A percentile compares a stretch with the other conserved stretches of the same genome.
Evolutionary conservation across 2,888 invertebrate genomes (phyloP).

Genomic region (Synanthedon andrenaeformis): DNA sequence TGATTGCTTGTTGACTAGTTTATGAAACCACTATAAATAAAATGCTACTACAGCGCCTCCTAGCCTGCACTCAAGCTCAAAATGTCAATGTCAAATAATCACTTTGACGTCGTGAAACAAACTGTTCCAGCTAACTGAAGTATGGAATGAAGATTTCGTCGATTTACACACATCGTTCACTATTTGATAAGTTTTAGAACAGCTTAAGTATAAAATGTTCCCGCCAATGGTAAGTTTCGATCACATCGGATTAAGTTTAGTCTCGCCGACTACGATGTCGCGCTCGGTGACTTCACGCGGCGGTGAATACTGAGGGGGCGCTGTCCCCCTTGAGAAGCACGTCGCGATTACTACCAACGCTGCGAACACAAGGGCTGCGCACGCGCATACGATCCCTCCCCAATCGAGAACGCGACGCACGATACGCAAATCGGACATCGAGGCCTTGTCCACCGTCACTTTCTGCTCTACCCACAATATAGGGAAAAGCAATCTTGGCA

Average conservation of each 20-base stretch:
- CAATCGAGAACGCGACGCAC: conserved; percentile 45
- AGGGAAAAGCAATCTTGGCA: conserved; percentile 79
- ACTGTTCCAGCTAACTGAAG: too few species aligned
- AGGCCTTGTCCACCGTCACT: conserved; percentile 68
- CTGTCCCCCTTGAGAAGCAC: conserved; percentile 23
- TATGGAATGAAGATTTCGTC: too few species aligned
- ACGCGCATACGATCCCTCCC: conserved; percentile 46
- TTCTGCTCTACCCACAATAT: conserved; percentile 84
- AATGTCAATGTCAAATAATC: too few species aligned
- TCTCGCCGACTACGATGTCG: conserved; percentile 36
- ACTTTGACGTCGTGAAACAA: too few species aligned
- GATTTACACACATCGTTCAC: too few species aligned
- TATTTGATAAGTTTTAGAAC: too few species aligned
- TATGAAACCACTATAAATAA: too few species aligned
- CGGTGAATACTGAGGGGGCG: conserved; percentile 20
- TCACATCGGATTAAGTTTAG: conserved; percentile 45
- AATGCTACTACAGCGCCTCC: too few species aligned
- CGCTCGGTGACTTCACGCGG: conserved; percentile 20
- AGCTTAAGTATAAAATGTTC: too few species aligned
- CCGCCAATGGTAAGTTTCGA: neutral
- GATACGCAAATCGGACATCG: conserved; percentile 64
- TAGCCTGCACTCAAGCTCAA: too few species aligned
- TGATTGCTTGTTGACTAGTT: too few species aligned
- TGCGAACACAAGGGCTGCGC: conserved; percentile 60
- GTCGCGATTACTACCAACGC: conserved; percentile 56